Evolutionary conservation across 2,797 vertebrate genomes (phyloP), one percentile per base, ranked within the genome.

Genomic region (Simalia tracyae): DNA sequence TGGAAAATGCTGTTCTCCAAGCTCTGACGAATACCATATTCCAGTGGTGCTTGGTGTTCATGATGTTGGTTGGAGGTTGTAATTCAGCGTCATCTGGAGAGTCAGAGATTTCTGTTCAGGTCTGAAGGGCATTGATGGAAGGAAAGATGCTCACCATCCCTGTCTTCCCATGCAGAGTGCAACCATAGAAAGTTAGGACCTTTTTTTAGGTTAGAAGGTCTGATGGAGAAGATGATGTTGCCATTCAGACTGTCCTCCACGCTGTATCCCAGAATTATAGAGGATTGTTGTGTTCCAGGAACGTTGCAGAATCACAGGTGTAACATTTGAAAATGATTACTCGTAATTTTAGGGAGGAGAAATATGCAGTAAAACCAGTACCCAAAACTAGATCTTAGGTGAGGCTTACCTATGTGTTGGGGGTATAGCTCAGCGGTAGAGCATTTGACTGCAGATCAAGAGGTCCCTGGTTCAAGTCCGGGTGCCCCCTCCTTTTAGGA

Each of bases 401-500:
- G 59, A 85, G 3, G 1, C 1, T 54, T 54, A 3, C 6, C 19
- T 22, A 4, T 0, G 1, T 31, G 10, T 7, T 54, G 89, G 81
- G 89, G 81, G 89, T 86, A 90, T 90, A 90, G 89, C 89, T 90
- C 89, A 90, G 89, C 12, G 89, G 84, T 91, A 91, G 84, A 91
- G 90, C 90, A 91, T 91, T 91, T 91, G 84, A 72, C 84, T 91
- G 90, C 90, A 91, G 90, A 87, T 91, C 84, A 91, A 87, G 90
- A 91, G 90, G 90, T 91, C 63, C 90, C 84, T 86, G 90, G 90
- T 86, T 91, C 90, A 91, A 87, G 4, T 91, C 84, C 90, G 84
- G 90, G 84, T 91, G 90, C 84, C 84, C 98, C 66, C 98, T 98
- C 56, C 96, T 97, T 86, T 86, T 76, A 8, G 19, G 50, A 7